Percentiles rank a stretch among this genome's conserved stretches.
Evolutionary conservation across 2,113 vertebrate species (phyloP).

Genomic region (Pachypanchax playfairii): DNA sequence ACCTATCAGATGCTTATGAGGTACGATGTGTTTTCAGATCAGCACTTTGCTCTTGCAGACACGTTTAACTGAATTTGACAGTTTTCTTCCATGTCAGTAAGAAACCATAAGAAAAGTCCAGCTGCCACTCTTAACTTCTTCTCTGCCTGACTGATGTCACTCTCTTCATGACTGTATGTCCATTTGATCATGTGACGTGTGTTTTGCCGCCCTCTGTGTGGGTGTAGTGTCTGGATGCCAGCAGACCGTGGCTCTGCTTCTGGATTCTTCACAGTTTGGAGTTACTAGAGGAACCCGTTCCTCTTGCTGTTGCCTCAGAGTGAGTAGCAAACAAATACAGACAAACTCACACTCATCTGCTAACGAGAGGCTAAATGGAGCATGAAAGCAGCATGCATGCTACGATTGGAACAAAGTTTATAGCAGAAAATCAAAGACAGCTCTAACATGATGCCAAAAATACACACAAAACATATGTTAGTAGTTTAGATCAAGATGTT

Average conservation of each 20-base stretch:
- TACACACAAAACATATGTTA: too few relatives aligned
- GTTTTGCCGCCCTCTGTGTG: slow-evolving; percentile 10
- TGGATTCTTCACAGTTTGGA: slow-evolving; percentile 99
- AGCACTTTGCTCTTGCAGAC: not conserved
- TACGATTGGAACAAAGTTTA: too few relatives aligned
- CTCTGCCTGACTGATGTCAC: slow-evolving; percentile 18
- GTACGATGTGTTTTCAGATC: slow-evolving; percentile 67
- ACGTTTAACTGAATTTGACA: too few relatives aligned
- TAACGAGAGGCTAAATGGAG: not conserved
- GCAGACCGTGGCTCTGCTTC: slow-evolving; percentile 97
- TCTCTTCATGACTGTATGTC: slow-evolving; percentile 31
- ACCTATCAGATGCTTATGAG: slow-evolving; percentile 93
- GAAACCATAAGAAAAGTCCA: too few relatives aligned
- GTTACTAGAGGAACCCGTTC: slow-evolving; percentile 89
- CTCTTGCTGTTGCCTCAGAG: slow-evolving; percentile 87
- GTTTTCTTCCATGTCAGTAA: too few relatives aligned
- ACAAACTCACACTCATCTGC: not conserved
- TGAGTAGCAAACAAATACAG: slow-evolving; percentile 74
- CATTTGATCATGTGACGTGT: slow-evolving; percentile 21
- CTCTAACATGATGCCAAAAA: too few relatives aligned
- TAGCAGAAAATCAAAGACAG: too few relatives aligned
- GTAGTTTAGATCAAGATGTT: too few relatives aligned
- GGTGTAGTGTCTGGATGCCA: slow-evolving; percentile 92
- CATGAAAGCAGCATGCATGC: not conserved
- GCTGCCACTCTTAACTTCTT: not conserved